Percentiles rank a stretch among this genome's conserved stretches.
Conservation (phyloP, 2,113 vertebrate species). For the Oncorhynchus tshawytscha region DNA sequence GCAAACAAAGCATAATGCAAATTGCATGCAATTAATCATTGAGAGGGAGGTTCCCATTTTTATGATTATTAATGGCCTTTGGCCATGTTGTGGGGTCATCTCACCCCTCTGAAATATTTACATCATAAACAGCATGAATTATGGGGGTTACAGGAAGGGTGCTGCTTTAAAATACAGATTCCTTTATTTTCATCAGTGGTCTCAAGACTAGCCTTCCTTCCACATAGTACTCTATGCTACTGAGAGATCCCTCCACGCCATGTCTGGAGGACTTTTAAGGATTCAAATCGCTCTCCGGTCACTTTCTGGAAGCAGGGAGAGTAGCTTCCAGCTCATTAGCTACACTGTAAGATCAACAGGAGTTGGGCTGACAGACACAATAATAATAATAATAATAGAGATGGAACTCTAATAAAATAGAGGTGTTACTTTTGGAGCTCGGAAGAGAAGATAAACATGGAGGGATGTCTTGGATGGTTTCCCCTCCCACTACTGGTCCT, state of each 20-base stretch:
- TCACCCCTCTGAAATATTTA: slow-evolving; percentile 70
- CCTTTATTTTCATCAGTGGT: slow-evolving; percentile 52
- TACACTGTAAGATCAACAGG: slow-evolving; percentile 35
- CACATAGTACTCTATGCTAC: slow-evolving; percentile 43
- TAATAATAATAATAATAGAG: slow-evolving; percentile 17
- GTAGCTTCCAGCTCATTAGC: slow-evolving; percentile 53
- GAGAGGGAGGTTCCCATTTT: slow-evolving; percentile 54
- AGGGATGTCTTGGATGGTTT: background rate
- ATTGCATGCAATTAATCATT: slow-evolving; percentile 63
- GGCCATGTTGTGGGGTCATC: slow-evolving; percentile 63
- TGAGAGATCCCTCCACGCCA: slow-evolving; percentile 38
- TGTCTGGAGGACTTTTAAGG: slow-evolving; percentile 54
- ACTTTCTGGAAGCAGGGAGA: slow-evolving; percentile 17
- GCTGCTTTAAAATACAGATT: slow-evolving; percentile 51
- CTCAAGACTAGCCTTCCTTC: slow-evolving; percentile 35
- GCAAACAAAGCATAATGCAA: slow-evolving; percentile 72
- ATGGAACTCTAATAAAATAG: slow-evolving; percentile 17
- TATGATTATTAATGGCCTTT: slow-evolving; percentile 73
- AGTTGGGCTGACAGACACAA: background rate
- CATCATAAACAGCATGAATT: slow-evolving; percentile 70
- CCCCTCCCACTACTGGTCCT: background rate
- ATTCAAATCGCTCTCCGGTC: slow-evolving; percentile 41
- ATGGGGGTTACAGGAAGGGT: slow-evolving; percentile 58
- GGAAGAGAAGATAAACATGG: slow-evolving; percentile 10
- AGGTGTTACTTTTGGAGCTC: background rate